A percentile compares a stretch with the other conserved stretches of the same genome.
phyloP scores from a whole-genome alignment of 2,888 invertebrate species.

The Synanthedon andrenaeformis region DNA sequence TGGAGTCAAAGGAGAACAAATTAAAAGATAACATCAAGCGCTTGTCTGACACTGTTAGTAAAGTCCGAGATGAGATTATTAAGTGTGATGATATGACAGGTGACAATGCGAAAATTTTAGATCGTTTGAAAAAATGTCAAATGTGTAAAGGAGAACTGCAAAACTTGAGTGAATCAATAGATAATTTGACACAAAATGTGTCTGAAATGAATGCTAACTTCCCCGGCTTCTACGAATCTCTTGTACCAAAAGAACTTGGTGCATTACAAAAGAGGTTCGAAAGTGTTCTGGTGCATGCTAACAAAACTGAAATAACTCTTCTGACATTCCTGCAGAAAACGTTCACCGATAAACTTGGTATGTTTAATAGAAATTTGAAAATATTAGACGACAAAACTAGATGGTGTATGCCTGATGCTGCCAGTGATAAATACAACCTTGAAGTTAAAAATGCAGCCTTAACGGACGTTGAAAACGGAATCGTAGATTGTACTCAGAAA shows the following conservation, averaged over 20 bases:
- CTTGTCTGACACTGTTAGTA: slow-evolving; percentile 76
- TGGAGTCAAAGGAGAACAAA: slow-evolving; percentile 80
- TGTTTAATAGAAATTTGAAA: slow-evolving; percentile 82
- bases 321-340: slow-evolving; percentile 87
- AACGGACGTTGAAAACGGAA: slow-evolving; percentile 78
- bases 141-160: slow-evolving; percentile 78
- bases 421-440: slow-evolving; percentile 91
- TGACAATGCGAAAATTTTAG: slow-evolving; percentile 84
- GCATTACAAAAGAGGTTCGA: slow-evolving; percentile 87
- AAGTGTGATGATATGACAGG: slow-evolving; percentile 92
- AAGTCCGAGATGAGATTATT: slow-evolving; percentile 84
- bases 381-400: slow-evolving; percentile 88
- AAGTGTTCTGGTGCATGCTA: slow-evolving; percentile 80
- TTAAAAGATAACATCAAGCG: slow-evolving; percentile 79
- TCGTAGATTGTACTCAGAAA: slow-evolving; percentile 77
- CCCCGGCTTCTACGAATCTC: slow-evolving; percentile 82
- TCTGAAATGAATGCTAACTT: slow-evolving; percentile 79
- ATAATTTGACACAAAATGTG: slow-evolving; percentile 76
- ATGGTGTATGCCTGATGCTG: slow-evolving; percentile 91
- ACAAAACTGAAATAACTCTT: slow-evolving; percentile 84
- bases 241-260: slow-evolving; percentile 84
- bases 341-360: slow-evolving; percentile 85
- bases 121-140: slow-evolving; percentile 81
- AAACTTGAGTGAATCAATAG: slow-evolving; percentile 75
- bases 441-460: slow-evolving; percentile 90